Conservation (phyloP, 2,113 vertebrate genomes). For the Trinectes maculatus region DNA sequence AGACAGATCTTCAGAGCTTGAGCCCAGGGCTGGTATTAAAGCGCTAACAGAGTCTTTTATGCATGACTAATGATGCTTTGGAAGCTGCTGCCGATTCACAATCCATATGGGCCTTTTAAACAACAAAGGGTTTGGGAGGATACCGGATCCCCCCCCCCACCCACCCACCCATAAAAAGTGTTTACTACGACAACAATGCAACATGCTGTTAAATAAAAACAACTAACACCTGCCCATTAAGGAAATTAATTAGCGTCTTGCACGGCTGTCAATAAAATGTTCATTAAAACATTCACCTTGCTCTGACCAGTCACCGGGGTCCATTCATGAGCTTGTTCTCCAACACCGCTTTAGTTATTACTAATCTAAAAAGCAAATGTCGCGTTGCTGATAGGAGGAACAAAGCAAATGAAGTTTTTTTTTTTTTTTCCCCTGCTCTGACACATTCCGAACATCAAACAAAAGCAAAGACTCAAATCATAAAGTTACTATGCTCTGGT, state of each 20-base stretch:
- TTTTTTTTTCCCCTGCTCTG: conserved; percentile 30
- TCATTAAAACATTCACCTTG: conserved; percentile 41
- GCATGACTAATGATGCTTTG: conserved; percentile 83
- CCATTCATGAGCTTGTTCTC: conserved; percentile 26
- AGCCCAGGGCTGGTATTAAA: conserved; percentile 78
- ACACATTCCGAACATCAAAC: conserved; percentile 78
- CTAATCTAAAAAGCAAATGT: conserved; percentile 51
- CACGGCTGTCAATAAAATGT: conserved; percentile 56
- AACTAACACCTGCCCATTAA: conserved; percentile 72
- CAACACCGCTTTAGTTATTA: conserved; percentile 29
- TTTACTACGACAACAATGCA: conserved; percentile 77
- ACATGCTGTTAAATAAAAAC: conserved; percentile 72
- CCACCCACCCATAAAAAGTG: conserved; percentile 72
- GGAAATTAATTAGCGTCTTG: conserved; percentile 69
- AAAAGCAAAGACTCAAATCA: conserved; percentile 74
- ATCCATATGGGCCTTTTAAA: conserved; percentile 82
- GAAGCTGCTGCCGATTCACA: conserved; percentile 75
- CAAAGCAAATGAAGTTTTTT: conserved; percentile 73
- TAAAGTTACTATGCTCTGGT: conserved; percentile 68
- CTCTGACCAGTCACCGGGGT: conserved; percentile 52
- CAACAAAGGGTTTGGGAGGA: conserved; percentile 73
- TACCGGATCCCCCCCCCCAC: conserved; percentile 62
- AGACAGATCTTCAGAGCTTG: conserved; percentile 71
- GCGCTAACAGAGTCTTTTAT: conserved; percentile 79
- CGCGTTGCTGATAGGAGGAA: conserved; percentile 61